A percentile compares a stretch with the other conserved stretches of the same genome.
These are phyloP conservation scores for Liolophura sinensis DNA, from an alignment of 1,140 invertebrate species.

Conservation along the genomic window DNA sequence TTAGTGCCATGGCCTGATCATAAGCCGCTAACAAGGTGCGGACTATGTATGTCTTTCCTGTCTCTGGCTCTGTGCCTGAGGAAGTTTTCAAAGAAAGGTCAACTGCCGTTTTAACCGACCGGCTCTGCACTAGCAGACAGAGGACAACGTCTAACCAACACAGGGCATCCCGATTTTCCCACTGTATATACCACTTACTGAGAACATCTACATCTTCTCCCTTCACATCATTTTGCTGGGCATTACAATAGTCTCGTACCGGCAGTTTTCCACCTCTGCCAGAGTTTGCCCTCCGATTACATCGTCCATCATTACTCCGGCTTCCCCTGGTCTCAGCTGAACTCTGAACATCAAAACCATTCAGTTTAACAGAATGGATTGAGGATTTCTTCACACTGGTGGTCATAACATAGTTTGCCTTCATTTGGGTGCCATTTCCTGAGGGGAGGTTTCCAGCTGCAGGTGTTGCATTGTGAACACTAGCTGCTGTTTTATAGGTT, in stretches of 20 bases:
- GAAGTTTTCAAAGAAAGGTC: not conserved
- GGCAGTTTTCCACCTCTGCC: slow-evolving; percentile 8
- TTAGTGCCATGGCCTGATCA: slow-evolving; percentile 34
- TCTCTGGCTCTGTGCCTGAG: not conserved
- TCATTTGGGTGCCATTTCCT: no score
- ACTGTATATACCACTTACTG: slow-evolving; percentile 27
- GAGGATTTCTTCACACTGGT: no score
- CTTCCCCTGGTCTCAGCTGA: not conserved
- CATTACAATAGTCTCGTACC: not conserved
- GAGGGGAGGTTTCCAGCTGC: no score
- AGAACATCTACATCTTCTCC: not conserved
- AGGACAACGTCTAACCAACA: slow-evolving; percentile 56
- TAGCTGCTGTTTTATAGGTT: no score
- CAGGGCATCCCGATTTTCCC: slow-evolving; percentile 52
- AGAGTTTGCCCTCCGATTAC: slow-evolving; percentile 9
- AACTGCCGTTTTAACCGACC: not conserved
- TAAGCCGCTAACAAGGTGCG: slow-evolving; percentile 40
- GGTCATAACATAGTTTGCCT: no score
- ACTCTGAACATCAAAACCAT: not conserved
- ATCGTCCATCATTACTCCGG: not conserved
- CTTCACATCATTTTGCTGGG: not conserved
- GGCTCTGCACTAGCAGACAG: slow-evolving; percentile 43
- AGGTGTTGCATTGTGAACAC: no score
- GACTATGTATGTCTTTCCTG: slow-evolving; percentile 15
- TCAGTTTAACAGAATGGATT: no score